Evolutionary conservation across 53 echinoderm and acorn worm species (phyloP).

Genomic region (Glandiceps talaboti): DNA sequence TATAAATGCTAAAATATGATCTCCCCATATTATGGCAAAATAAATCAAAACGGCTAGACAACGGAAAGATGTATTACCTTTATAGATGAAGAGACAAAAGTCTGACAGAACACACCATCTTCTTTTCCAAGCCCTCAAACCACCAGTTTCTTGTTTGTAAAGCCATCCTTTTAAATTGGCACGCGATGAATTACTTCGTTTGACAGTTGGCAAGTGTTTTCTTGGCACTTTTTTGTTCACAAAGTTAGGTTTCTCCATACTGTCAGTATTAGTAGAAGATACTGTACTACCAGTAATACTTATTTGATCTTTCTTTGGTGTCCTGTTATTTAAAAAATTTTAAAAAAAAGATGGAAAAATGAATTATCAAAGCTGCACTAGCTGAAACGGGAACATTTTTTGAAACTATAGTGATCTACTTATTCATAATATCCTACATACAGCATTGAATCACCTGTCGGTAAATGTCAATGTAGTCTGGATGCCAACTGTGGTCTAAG

Average conservation of each 20-base stretch:
- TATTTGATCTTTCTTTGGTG: not conserved
- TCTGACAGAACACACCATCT: slow-evolving; percentile 90
- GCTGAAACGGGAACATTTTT: no score
- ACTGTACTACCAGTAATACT: not conserved
- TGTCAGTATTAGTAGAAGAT: not conserved
- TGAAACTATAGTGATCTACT: no score
- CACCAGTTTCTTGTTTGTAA: slow-evolving; percentile 55
- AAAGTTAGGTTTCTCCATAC: slow-evolving; percentile 9
- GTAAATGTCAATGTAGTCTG: no score
- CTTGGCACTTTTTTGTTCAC: slow-evolving; percentile 17
- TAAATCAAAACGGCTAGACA: not conserved
- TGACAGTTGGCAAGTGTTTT: slow-evolving; percentile 17
- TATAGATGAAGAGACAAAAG: slow-evolving; percentile 83
- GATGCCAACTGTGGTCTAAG: no score
- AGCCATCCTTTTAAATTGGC: slow-evolving; percentile 74
- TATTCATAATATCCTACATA: no score
- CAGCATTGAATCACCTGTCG: no score
- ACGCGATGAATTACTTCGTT: slow-evolving; percentile 21
- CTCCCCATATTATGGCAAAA: not conserved
- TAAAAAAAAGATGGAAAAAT: no score
- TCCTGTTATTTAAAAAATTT: no score
- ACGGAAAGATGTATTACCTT: no score
- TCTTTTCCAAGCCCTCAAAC: slow-evolving; percentile 57
- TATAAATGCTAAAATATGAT: no score
- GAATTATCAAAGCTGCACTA: no score